phyloP scores from a whole-genome alignment of 2,888 invertebrate genomes.

The Notocelia uddmanniana region DNA sequence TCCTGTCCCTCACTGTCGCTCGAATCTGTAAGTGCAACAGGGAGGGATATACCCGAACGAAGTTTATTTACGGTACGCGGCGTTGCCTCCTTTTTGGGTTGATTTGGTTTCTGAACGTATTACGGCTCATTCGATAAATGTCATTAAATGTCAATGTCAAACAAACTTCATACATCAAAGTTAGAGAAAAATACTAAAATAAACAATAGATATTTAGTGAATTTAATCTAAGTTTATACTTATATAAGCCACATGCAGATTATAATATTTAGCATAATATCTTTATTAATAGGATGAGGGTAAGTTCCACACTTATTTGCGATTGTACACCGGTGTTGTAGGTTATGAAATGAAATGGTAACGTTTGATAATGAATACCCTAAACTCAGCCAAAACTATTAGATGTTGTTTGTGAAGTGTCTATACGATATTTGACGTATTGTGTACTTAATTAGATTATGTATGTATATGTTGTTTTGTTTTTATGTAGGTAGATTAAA shows the following conservation, averaged over 20 bases:
- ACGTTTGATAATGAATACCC: constrained; percentile 3
- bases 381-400: not conserved
- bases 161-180: not conserved
- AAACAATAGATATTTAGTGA: not conserved
- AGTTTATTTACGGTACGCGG: too few species aligned
- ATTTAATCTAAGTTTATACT: not conserved
- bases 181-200: not conserved
- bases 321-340: constrained; percentile 2
- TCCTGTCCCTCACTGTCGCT: too few species aligned
- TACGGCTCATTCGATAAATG: not conserved
- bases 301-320: not conserved
- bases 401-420: not conserved
- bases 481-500: not conserved
- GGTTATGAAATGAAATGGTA: constrained; percentile 4
- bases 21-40: too few species aligned
- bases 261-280: not conserved
- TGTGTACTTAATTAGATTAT: not conserved
- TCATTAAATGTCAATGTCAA: not conserved
- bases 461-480: not conserved
- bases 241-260: not conserved
- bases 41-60: too few species aligned
- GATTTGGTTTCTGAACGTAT: not conserved
- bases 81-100: too few species aligned
- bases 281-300: constrained; percentile 2
- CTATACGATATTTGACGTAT: not conserved